Base-by-base conservation (phyloP, 2,797 vertebrate genomes). In the Thripadectes ignobilis region DNA sequence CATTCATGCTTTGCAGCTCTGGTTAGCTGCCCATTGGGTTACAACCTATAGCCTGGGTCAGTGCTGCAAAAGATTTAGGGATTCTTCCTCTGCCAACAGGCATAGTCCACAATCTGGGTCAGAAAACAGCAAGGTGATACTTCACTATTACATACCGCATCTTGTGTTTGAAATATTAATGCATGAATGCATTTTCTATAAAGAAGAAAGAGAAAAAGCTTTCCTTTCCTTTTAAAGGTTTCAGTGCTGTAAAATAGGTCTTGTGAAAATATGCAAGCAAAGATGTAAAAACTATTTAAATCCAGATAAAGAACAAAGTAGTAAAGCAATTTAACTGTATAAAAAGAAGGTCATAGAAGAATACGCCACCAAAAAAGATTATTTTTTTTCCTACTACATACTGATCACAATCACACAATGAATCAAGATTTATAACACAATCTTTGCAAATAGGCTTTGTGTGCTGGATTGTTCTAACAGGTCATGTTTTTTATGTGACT, bases 401-500 rank as follows among this genome's bases (percentile, higher is more conserved):
- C 87, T 79, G 82, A 92, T 95, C 88, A 92, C 22, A 95, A 63
- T 96, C 68, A 72, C 65, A 92, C 55, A 91, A 88, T 75, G 30
- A 96, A 91, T 92, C 15, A 79, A 61, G 77, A 96, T 97, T 97
- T 97, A 97, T 73, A 97, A 84, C 45, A 93, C 14, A n/a, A 73
- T 81, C 93, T 94, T 94, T 89, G 78, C 93, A 97, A 97, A 96
- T 78, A 95, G 83, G 81, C 71, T 97, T 85, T 52, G 72, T 26
- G 8, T 58, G 80, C 2, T 88, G 63, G 76, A 94, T 95, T 97
- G 65, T 95, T 97, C 88, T 95, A 97, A 97, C 62, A 92, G 94
- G 90, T 92, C 96, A 95, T 92, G 61, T 14, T 95, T 98, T 98
- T 97, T 85, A 96, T 96, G 83, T 45, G 49, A 92, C 77, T 97